These are phyloP conservation scores for Isichthys henryi DNA, from an alignment of 2,113 vertebrate genomes.

Conservation along the genomic window DNA sequence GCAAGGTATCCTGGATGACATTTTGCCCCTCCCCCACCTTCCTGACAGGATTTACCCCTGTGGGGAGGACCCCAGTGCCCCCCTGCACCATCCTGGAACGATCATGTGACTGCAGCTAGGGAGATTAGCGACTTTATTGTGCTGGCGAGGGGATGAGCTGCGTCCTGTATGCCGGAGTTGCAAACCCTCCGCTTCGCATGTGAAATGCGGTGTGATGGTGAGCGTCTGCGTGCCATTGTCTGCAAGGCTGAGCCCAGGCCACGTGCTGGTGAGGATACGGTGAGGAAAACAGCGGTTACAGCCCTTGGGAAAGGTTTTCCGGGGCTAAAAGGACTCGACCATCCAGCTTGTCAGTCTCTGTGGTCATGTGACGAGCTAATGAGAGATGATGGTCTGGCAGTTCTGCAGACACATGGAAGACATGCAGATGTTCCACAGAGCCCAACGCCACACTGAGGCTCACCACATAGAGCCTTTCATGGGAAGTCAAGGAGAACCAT, in stretches of 20 bases:
- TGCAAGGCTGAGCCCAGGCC: neutral
- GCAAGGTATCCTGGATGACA: neutral
- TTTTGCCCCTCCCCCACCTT: neutral
- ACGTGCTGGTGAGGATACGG: neutral
- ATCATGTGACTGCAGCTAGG: neutral
- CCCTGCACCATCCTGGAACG: neutral
- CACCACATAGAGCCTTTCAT: neutral
- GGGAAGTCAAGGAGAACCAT: neutral
- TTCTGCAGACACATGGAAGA: neutral
- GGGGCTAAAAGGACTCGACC: neutral
- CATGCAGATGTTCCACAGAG: neutral
- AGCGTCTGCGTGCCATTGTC: neutral
- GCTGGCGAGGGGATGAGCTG: neutral
- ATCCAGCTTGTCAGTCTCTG: neutral
- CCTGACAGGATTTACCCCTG: conserved; percentile 11
- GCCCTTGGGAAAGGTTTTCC: neutral
- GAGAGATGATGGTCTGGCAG: neutral
- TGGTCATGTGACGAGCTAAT: neutral
- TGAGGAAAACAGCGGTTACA: neutral
- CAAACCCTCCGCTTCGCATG: neutral
- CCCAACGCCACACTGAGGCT: neutral
- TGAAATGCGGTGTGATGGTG: neutral
- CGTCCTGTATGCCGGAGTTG: neutral
- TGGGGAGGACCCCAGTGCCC: neutral
- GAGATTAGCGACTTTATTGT: conserved; percentile 12